These are phyloP conservation scores for Agrotis segetum DNA, from an alignment of 2,888 invertebrate genomes.

Conservation along the genomic window DNA sequence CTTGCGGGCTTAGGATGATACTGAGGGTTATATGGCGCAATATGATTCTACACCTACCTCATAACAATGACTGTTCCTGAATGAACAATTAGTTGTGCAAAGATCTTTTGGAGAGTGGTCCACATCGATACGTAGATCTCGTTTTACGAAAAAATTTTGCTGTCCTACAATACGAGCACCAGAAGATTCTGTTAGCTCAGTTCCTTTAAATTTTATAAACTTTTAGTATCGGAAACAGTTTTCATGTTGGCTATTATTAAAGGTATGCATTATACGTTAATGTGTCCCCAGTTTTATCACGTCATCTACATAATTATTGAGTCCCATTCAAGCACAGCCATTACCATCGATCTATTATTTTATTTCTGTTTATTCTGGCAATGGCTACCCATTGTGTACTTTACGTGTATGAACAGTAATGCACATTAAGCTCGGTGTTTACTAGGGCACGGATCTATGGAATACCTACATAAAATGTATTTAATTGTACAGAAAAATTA, in stretches of 20 bases:
- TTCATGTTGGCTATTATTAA: not conserved
- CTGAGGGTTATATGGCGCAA: too few relatives aligned
- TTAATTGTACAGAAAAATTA: conserved; percentile 3
- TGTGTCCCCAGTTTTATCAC: conserved; percentile 11
- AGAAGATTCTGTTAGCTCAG: too few relatives aligned
- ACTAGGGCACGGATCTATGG: conserved; percentile 7
- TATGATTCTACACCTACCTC: too few relatives aligned
- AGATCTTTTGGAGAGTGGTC: too few relatives aligned
- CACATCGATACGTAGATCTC: too few relatives aligned
- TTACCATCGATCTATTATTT: conserved; percentile 36
- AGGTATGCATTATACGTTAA: not conserved
- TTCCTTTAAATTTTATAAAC: too few relatives aligned
- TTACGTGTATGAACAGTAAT: conserved; percentile 18
- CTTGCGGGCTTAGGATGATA: too few relatives aligned
- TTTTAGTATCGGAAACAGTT: conserved; percentile 3
- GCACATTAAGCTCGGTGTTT: conserved; percentile 7
- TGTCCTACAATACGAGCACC: too few relatives aligned
- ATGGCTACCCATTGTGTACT: conserved; percentile 18
- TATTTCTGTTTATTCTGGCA: conserved; percentile 48
- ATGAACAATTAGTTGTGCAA: too few relatives aligned
- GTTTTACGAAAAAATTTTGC: too few relatives aligned
- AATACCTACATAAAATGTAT: not conserved
- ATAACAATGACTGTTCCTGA: too few relatives aligned
- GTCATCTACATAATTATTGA: conserved; percentile 22
- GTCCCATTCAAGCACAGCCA: conserved; percentile 10